These are phyloP conservation scores for Macrotis lagotis DNA, from an alignment of 2,113 vertebrate genomes.

Conservation along the genomic window DNA sequence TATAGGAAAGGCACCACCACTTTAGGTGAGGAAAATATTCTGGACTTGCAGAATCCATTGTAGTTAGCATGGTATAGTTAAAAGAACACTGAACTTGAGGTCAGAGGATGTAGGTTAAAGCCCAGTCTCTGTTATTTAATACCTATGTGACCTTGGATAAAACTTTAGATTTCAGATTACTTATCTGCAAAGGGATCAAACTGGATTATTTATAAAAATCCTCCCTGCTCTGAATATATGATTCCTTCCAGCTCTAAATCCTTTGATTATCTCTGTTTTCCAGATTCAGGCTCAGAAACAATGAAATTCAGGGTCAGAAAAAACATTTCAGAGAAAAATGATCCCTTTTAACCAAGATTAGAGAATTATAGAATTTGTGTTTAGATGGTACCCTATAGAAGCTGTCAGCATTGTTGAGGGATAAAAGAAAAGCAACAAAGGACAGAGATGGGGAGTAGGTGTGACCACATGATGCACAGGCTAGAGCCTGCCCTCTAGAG, in stretches of 20 bases:
- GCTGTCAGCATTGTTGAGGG: not conserved
- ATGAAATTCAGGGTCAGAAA: not conserved
- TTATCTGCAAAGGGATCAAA: not conserved
- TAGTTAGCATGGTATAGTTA: not conserved
- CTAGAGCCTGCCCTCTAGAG: not conserved
- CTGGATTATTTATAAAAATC: not conserved
- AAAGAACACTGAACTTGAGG: not conserved
- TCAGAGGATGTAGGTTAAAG: not conserved
- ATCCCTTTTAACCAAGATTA: not conserved
- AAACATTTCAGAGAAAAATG: not conserved
- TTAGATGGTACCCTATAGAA: not conserved
- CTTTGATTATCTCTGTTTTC: not conserved
- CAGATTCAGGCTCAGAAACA: not conserved
- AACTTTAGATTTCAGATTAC: not conserved
- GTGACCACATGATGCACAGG: not conserved
- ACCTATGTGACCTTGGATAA: not conserved
- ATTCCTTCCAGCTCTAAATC: not conserved
- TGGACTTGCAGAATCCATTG: not conserved
- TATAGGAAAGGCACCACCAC: not conserved
- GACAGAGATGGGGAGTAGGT: not conserved
- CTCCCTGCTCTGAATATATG: not conserved
- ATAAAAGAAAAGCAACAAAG: not conserved
- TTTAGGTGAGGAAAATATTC: not conserved
- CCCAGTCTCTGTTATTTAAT: not conserved
- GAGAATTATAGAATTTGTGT: not conserved